Conservation (phyloP, 2,888 invertebrate species). For the Scaptomyza caliginosa region DNA sequence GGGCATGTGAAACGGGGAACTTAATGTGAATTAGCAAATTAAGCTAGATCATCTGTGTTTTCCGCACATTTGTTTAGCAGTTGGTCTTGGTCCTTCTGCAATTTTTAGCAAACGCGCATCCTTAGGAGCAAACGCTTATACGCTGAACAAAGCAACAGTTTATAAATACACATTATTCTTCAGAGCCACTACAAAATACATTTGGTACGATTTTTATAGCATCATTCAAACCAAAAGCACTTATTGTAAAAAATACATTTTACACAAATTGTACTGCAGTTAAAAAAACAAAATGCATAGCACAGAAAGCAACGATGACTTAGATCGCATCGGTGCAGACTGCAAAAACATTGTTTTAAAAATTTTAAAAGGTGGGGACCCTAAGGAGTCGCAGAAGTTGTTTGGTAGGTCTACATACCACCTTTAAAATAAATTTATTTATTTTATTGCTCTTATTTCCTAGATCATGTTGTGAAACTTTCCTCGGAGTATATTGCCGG, state of each 20-base stretch:
- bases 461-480: constrained; percentile 33
- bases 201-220: background rate
- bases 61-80: constrained; percentile 23
- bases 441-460: background rate
- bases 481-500: constrained; percentile 33
- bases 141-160: background rate
- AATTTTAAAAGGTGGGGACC: background rate
- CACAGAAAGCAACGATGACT: background rate
- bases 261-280: background rate
- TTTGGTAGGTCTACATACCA: background rate
- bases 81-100: constrained; percentile 10
- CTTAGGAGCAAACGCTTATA: background rate
- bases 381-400: background rate
- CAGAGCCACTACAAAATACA: background rate
- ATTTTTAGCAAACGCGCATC: background rate
- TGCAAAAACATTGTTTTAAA: background rate
- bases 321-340: background rate
- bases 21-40: background rate
- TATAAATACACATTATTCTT: constrained; percentile 2
- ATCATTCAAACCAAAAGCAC: background rate
- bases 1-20: background rate
- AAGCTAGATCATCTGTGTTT: background rate
- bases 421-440: background rate
- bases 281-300: background rate
- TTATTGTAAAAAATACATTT: background rate